Base-by-base conservation (phyloP, 1,140 invertebrate genomes). In the Orchesella cincta region DNA sequence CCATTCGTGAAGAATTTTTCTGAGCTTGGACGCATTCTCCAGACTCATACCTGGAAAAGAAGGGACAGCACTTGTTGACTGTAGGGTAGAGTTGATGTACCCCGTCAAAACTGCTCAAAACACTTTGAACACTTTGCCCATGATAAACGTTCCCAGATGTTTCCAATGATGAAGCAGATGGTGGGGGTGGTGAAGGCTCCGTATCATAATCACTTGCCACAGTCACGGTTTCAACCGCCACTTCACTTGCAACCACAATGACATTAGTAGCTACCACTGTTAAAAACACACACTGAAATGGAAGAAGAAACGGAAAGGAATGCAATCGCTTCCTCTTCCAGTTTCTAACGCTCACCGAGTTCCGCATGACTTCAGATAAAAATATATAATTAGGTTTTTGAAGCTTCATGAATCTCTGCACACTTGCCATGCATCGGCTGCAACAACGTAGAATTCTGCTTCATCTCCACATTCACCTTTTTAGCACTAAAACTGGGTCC, bases 51-150 rank as follows among this genome's bases (percentile, higher is more conserved):
- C 76, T 54, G 35, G 57, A 73, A 73, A 73, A 67, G 29, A 77
- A 51, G 2, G 76, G 76, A 52, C 76, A 77, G 29, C 76, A 77
- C n/a, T 77, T 77, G 29, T 77, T 74, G 0, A 77, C 76, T 33
- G 72, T 77, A 1, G 76, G 76, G 34, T 77, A 77, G 34, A 29
- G 20, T 33, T 73, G 34, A 8, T 51, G 67, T 8, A 71, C 1
- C 20, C 71, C 71, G 52, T 33, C 31, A 16, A 29, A 29, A 29
- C 31, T 67, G 26, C 14, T 67, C 14, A 33, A n/a, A 29, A 57
- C 52, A 26, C 52, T 57, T 26, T 57, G 52, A 57, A 57, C 52
- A 57, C 52, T 57, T 23, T 57, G 52, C 23, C 52, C 52, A 26
- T 3, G 52, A n/a, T 57, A 57, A 5, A 57, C 23, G 52, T 57